Evolutionary conservation across 2,888 invertebrate genomes (phyloP), one percentile per base, ranked within the genome.

Genomic region (Mythimna vitellina): DNA sequence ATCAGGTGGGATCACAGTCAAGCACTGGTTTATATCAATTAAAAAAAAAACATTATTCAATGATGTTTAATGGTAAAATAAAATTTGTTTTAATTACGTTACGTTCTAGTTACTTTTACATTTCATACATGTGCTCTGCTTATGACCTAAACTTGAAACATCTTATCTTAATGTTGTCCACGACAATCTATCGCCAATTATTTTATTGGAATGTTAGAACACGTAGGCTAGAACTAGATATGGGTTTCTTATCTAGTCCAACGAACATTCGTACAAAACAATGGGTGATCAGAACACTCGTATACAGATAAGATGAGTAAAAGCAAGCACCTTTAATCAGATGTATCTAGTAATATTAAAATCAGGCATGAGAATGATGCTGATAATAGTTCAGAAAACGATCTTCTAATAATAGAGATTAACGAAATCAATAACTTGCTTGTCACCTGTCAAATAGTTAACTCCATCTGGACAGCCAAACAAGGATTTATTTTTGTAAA

Each of bases 401-500:
- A 51, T 51, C 49, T 51, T 51, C 53, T 56, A 69, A 64, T 66
- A 73, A 67, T 56, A 80, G 54, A 67, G 82, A 84, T 86, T 84
- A 84, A 32, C 51, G 17, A 70, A 76, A 73, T 70, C 53, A 81
- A 76, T 83, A 70, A 53, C 71, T 72, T 72, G 57, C 70, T 70
- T 70, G 73, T 84, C 86, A 84, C 64, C 84, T 76, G 84, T 84
- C 84, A 84, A 68, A 73, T 62, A 69, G 70, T 60, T 64, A 70
- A 70, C 70, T 69, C 83, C 79, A 84, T 82, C 73, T 86, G 82
- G 77, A 81, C 74, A 56, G 65, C 12, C 42, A 81, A 84, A 77
- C 65, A 75, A 67, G 78, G 73, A 78, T 73, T 84, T 65, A 78
- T 76, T 65, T 87, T 90, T 90, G 88, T 89, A 80, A 88, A 90